Evolutionary conservation across 2,113 vertebrate species (phyloP).

Genomic region (Clarias gariepinus): DNA sequence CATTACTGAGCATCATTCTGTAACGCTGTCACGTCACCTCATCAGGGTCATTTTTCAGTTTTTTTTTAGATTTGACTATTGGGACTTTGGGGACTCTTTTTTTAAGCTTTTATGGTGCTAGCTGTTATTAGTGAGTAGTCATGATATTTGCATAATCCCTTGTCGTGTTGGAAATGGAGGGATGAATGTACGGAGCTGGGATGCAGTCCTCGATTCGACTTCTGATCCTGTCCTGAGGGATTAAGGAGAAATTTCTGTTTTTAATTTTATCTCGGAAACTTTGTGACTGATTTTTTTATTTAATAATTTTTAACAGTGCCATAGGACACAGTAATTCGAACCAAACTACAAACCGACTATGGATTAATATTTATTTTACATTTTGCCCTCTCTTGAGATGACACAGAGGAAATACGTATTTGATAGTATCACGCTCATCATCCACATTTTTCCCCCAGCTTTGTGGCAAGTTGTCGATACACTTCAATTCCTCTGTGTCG

Average conservation of each 20-base stretch:
- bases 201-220: background rate
- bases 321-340: background rate
- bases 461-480: background rate
- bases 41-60: background rate
- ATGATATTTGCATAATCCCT: slow-evolving; percentile 43
- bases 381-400: background rate
- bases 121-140: slow-evolving; percentile 19
- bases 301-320: background rate
- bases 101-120: slow-evolving; percentile 3
- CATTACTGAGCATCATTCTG: background rate
- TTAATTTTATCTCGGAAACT: background rate
- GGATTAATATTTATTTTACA: background rate
- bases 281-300: background rate
- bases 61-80: background rate
- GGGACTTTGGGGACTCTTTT: background rate
- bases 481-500: background rate
- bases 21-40: background rate
- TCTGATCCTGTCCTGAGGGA: slow-evolving; percentile 1
- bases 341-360: background rate
- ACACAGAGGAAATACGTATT: background rate
- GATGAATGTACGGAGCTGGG: background rate
- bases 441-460: background rate
- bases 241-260: background rate
- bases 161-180: background rate
- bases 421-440: background rate